Conservation (phyloP, 1,140 invertebrate species). For the Drosophila jambulina region DNA sequence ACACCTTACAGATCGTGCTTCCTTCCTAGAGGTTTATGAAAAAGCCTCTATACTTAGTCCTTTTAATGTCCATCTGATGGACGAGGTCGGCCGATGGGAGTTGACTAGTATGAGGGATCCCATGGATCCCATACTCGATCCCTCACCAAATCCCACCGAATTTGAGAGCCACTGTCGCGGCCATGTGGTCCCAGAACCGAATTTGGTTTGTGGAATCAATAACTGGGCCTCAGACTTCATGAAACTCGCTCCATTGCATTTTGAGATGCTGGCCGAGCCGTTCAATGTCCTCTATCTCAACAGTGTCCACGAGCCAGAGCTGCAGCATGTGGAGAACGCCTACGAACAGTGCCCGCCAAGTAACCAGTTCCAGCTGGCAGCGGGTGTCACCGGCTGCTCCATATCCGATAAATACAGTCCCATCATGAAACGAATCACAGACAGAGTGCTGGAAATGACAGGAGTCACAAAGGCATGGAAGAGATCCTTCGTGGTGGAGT, state of each 20-base stretch:
- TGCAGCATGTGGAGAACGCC: slow-evolving; percentile 91
- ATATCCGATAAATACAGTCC: slow-evolving; percentile 33
- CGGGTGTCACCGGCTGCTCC: slow-evolving; percentile 35
- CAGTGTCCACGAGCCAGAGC: slow-evolving; percentile 94
- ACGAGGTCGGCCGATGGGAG: slow-evolving; percentile 12
- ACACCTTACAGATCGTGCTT: slow-evolving; percentile 10
- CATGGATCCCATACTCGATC: slow-evolving; percentile 1
- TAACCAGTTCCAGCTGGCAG: background rate
- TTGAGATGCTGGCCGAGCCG: slow-evolving; percentile 95
- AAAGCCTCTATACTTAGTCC: slow-evolving; percentile 7
- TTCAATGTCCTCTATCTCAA: slow-evolving; percentile 94
- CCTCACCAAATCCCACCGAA: background rate
- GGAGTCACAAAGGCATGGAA: background rate
- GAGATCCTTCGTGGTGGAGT: slow-evolving; percentile 24
- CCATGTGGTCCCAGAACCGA: background rate
- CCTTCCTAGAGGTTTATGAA: background rate
- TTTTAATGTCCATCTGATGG: slow-evolving; percentile 24
- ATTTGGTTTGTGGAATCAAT: slow-evolving; percentile 92
- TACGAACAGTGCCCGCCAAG: slow-evolving; percentile 10
- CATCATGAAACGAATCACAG: background rate
- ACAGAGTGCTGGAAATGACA: slow-evolving; percentile 44
- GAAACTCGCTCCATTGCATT: slow-evolving; percentile 93
- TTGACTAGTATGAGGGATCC: background rate
- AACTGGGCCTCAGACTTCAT: slow-evolving; percentile 90
- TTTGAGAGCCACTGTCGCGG: slow-evolving; percentile 35